Conservation (phyloP, 2,797 vertebrate species). For the Acipenser ruthenus region DNA sequence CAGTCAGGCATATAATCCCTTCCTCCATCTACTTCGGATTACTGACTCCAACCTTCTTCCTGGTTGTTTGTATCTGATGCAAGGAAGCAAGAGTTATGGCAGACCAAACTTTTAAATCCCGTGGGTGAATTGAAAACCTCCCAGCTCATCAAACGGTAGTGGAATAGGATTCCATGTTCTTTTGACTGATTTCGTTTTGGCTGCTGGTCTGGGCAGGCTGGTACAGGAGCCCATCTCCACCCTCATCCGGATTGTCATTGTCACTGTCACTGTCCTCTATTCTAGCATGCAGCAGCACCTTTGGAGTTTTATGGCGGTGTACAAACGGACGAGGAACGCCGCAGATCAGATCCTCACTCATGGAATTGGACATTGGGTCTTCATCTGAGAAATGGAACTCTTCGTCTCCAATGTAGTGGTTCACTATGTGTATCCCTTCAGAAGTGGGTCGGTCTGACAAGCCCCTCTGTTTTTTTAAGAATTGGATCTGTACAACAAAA, state of each 20-base stretch:
- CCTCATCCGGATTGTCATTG: slow-evolving; percentile 40
- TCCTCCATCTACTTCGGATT: too few relatives aligned
- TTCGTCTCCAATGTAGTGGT: slow-evolving; percentile 75
- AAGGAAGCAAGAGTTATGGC: too few relatives aligned
- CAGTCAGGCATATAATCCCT: slow-evolving; percentile 40
- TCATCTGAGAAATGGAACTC: slow-evolving; percentile 90
- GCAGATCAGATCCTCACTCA: slow-evolving; percentile 44
- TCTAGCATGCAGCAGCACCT: slow-evolving; percentile 63
- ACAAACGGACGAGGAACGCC: slow-evolving; percentile 44
- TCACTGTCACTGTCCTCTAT: slow-evolving; percentile 73
- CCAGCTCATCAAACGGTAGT: slow-evolving; percentile 81
- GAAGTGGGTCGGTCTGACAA: slow-evolving; percentile 69
- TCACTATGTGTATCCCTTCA: slow-evolving; percentile 95
- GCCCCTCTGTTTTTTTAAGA: slow-evolving; percentile 77
- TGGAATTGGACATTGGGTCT: slow-evolving; percentile 60
- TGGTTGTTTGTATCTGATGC: too few relatives aligned
- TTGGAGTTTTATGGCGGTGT: slow-evolving; percentile 49
- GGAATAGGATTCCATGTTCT: slow-evolving; percentile 57
- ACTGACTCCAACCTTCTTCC: too few relatives aligned
- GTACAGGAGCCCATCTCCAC: slow-evolving; percentile 57
- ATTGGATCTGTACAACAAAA: slow-evolving; percentile 70
- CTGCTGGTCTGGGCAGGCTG: slow-evolving; percentile 44
- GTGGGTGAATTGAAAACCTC: too few relatives aligned
- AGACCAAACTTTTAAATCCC: too few relatives aligned
- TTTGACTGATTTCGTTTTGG: slow-evolving; percentile 45